Conservation (phyloP, 2,113 vertebrate genomes). For the Motacilla tschutschensis region DNA sequence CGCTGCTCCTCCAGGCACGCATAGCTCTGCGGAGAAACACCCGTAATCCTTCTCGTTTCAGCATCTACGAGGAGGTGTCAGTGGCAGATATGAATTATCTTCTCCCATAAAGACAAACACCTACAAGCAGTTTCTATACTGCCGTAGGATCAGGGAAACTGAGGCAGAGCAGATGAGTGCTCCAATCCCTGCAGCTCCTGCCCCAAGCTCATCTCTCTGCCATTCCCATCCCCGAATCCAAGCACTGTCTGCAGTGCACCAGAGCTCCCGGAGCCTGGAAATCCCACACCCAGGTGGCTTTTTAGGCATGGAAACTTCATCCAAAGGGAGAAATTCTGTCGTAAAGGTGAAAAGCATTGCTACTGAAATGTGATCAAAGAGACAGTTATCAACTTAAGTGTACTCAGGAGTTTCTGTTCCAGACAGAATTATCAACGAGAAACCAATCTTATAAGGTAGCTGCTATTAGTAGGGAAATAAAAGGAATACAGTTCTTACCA, state of each 20-base stretch:
- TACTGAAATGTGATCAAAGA: conserved; percentile 59
- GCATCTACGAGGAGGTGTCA: not conserved
- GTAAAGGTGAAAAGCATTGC: conserved; percentile 61
- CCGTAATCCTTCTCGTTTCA: not conserved
- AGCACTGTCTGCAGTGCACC: not conserved
- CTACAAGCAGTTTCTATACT: fast-evolving
- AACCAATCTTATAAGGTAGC: conserved; percentile 25
- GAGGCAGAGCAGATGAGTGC: not conserved
- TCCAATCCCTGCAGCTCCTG: not conserved
- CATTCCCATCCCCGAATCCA: not conserved
- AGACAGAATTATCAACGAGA: conserved; percentile 54
- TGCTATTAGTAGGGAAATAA: conserved; percentile 55
- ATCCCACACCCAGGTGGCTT: not conserved
- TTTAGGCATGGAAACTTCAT: conserved; percentile 37
- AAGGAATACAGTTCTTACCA: conserved; percentile 45
- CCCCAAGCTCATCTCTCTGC: fast-evolving
- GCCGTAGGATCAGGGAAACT: not conserved
- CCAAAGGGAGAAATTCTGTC: conserved; percentile 23
- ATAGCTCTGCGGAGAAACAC: not conserved
- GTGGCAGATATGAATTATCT: not conserved
- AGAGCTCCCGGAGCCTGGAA: conserved; percentile 1
- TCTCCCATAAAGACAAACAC: not conserved
- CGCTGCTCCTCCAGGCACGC: not conserved
- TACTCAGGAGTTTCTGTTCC: conserved; percentile 54
- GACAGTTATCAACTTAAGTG: conserved; percentile 52